A percentile compares a stretch with the other conserved stretches of the same genome.
phyloP scores from a whole-genome alignment of 2,797 vertebrate genomes.

The Eulemur albifrons region DNA sequence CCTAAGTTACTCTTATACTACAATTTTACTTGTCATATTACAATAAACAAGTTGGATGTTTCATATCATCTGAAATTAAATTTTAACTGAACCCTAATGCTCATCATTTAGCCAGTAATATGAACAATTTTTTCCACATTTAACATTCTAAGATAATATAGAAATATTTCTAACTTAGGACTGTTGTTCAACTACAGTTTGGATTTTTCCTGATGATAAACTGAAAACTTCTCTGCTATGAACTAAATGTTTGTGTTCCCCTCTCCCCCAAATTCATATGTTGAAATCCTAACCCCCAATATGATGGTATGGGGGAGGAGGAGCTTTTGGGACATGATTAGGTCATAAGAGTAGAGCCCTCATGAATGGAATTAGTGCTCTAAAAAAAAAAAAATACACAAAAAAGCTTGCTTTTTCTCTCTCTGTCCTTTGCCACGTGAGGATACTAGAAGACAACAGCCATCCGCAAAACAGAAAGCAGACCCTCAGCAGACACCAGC shows the following conservation, averaged over 20 bases:
- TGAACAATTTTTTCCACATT: neutral
- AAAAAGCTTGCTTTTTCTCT: neutral
- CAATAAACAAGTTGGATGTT: neutral
- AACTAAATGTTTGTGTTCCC: neutral
- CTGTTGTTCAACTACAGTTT: neutral
- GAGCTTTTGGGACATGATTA: neutral
- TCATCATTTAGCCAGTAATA: neutral
- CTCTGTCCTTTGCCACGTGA: neutral
- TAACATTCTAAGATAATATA: neutral
- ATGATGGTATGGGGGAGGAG: neutral
- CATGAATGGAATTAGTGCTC: too few relatives aligned
- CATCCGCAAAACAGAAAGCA: neutral
- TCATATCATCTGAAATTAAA: constrained; percentile 33
- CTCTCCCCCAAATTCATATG: neutral
- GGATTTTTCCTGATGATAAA: constrained; percentile 15
- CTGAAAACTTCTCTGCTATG: neutral
- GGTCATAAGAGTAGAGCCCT: neutral
- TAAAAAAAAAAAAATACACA: neutral
- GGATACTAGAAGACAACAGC: neutral
- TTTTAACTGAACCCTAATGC: neutral
- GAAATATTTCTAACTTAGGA: constrained; percentile 17
- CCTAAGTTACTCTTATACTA: constrained; percentile 7
- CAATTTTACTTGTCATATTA: neutral
- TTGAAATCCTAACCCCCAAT: neutral
- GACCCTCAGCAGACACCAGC: neutral